Conservation (phyloP, 2,888 invertebrate genomes). For the Orthosia cruda region DNA sequence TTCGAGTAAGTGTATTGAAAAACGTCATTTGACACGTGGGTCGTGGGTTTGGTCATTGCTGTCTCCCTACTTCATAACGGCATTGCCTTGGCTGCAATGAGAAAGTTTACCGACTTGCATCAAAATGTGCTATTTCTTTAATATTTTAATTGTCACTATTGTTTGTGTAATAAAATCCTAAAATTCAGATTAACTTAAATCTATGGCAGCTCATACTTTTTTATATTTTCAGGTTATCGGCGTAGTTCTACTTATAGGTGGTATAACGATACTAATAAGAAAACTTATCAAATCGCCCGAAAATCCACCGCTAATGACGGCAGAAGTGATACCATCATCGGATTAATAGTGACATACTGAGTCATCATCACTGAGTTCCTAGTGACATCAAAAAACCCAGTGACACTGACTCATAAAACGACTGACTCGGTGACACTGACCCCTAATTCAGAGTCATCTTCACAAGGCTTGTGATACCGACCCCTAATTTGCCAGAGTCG, state of each 20-base stretch:
- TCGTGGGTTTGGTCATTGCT: no score
- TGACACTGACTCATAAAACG: background rate
- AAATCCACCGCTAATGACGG: constrained; percentile 77
- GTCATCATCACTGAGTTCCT: background rate
- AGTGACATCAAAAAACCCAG: background rate
- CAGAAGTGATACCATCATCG: constrained; percentile 9
- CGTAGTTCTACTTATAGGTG: constrained; percentile 77
- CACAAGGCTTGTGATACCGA: no score
- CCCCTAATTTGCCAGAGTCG: constrained; percentile 3
- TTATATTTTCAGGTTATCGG: constrained; percentile 79
- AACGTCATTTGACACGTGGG: no score
- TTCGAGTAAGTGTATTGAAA: no score
- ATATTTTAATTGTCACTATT: no score
- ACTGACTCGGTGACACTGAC: background rate
- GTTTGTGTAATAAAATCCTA: no score
- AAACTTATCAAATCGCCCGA: constrained; percentile 79
- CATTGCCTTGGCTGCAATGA: no score
- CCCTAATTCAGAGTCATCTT: background rate
- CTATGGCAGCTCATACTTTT: background rate
- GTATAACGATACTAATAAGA: constrained; percentile 79
- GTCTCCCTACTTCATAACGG: no score
- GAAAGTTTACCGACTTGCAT: no score
- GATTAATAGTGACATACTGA: constrained; percentile 33
- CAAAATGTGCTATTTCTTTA: no score
- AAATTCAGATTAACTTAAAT: no score